Evolutionary conservation across 2,113 vertebrate species (phyloP), one percentile per base, ranked within the genome.

Genomic region (Esox niger): DNA sequence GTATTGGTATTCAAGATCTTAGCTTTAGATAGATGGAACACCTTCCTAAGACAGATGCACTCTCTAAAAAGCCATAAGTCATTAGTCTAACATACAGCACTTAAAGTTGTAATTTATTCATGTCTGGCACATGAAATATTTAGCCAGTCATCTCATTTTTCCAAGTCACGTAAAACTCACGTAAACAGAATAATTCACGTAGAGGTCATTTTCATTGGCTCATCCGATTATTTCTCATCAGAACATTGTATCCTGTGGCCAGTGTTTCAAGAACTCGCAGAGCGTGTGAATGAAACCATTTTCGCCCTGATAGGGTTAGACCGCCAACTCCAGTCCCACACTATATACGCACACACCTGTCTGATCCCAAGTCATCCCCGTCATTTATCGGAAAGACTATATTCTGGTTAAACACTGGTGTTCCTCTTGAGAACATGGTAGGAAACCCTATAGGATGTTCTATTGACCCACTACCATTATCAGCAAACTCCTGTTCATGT

Each of bases 61-160:
- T 43, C 38, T 43, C 38, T 43, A 43, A 15, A 15, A 43, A 15
- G 17, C 59, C 33, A 52, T 13, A 23, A 52, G 21, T 66, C 23
- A 7, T 59, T 59, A 38, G 15, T 38, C 38, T 29, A 47, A 27
- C 11, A 29, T 13, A 3, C n/a, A 59, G 56, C 20, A 59, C 57
- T 59, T 59, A 31, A 13, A 30, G 20, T n/a, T 1, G 21, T 68
- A 32, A 70, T 69, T 63, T 52, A 54, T 76, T 87, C 85, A 84
- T 84, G 83, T 80, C 83, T 82, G 87, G 84, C 72, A 73, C 74
- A 76, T 70, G 78, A n/a, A 46, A 73, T 32, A 71, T 68, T 25
- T 57, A 7, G 52, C 38, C 25, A 25, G 13, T 6, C 5, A 20
- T 9, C 13, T 15, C 62, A 47, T 27, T 46, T 33, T 63, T 64